Percentiles rank a stretch among this genome's conserved stretches.
Conservation (phyloP, 2,888 invertebrate genomes). For the Ethmia dodecea region DNA sequence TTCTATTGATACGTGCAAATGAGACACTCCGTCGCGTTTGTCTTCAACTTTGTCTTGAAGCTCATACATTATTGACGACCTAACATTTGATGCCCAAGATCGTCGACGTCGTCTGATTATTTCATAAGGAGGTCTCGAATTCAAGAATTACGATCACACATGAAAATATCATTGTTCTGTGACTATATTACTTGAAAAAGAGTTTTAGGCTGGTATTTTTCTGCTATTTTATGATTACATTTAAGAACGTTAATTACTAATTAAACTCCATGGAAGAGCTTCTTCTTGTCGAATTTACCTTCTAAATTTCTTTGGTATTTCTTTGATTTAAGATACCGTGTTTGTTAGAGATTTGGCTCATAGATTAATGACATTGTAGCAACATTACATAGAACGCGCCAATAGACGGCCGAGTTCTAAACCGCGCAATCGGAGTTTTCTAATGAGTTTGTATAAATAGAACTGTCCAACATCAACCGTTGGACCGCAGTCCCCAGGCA, state of each 20-base stretch:
- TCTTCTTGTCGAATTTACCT: not conserved
- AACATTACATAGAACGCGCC: too few species aligned
- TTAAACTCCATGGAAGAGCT: not conserved
- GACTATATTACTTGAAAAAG: not conserved
- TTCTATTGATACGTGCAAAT: constrained; percentile 57
- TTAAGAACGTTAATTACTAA: too few species aligned
- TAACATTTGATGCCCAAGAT: constrained; percentile 34
- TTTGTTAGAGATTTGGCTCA: too few species aligned
- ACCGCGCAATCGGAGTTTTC: too few species aligned
- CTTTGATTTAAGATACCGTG: too few species aligned
- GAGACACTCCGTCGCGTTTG: constrained; percentile 52
- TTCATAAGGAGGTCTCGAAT: constrained; percentile 33
- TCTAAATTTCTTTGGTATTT: not conserved
- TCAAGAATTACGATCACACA: constrained; percentile 31
- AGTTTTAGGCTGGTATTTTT: not conserved
- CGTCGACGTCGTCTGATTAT: constrained; percentile 52
- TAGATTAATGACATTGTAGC: too few species aligned
- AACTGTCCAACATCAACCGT: too few species aligned
- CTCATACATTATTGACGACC: constrained; percentile 68
- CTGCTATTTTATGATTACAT: not conserved
- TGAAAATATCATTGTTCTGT: not conserved
- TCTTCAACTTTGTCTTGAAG: constrained; percentile 64
- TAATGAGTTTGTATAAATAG: too few species aligned
- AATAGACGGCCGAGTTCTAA: too few species aligned
- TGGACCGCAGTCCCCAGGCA: too few species aligned